Conservation (phyloP, 2,888 invertebrate genomes). For the Hedya salicella region DNA sequence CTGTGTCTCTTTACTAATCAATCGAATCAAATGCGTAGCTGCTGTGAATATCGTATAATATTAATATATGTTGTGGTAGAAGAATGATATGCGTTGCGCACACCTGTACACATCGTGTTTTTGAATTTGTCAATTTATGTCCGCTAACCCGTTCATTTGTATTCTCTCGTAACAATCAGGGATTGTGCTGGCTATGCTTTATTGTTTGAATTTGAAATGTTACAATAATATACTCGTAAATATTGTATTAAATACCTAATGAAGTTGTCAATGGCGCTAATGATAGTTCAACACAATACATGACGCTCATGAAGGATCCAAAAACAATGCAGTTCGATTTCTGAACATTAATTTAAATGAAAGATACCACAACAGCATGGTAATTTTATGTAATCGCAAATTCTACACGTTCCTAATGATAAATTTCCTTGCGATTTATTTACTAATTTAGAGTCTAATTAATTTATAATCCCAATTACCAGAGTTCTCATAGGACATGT, state of each 20-base stretch:
- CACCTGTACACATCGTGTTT: no score
- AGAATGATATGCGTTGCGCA: no score
- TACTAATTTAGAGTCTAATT: constrained; percentile 13
- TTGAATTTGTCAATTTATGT: no score
- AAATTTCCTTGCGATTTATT: not conserved
- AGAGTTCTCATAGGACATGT: constrained; percentile 9
- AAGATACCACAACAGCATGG: not conserved
- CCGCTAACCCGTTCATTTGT: no score
- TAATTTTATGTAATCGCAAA: constrained; percentile 2
- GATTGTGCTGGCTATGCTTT: no score
- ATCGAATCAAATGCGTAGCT: no score
- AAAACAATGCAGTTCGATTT: not conserved
- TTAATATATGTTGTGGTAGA: no score
- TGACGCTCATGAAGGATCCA: constrained; percentile 1
- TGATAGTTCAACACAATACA: not conserved
- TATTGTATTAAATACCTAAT: not conserved
- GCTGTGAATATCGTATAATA: no score
- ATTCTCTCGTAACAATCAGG: no score
- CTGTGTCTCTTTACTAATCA: no score
- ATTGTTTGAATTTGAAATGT: no score
- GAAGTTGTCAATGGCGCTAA: constrained; percentile 1
- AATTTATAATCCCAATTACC: constrained; percentile 26
- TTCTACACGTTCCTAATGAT: not conserved
- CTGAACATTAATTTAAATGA: constrained; percentile 7
- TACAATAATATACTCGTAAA: no score